phyloP scores from a whole-genome alignment of 2,113 vertebrate species.

The Planiliza haematocheilus region DNA sequence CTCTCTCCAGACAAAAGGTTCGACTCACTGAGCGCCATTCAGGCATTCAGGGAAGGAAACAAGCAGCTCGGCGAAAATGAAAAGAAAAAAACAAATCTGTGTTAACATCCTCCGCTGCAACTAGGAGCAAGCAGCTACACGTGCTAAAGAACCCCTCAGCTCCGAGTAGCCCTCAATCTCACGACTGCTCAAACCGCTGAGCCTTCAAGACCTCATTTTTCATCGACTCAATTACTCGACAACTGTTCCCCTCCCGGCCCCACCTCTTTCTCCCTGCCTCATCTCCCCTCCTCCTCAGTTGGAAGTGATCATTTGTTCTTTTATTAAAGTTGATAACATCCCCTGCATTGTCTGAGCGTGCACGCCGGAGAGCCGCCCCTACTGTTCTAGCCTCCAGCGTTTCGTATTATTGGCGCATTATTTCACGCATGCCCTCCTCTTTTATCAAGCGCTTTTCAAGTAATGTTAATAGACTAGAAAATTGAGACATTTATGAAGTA shows the following conservation, averaged over 20 bases:
- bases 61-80: conserved; percentile 41
- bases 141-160: conserved; percentile 19
- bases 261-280: conserved; percentile 55
- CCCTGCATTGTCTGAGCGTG: conserved; percentile 90
- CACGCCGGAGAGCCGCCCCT: conserved; percentile 89
- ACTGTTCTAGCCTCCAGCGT: conserved; percentile 94
- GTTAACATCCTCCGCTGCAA: conserved; percentile 59
- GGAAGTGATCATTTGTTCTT: conserved; percentile 93
- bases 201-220: conserved; percentile 85
- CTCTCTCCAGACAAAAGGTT: conserved; percentile 64
- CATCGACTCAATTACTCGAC: conserved; percentile 88
- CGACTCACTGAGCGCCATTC: conserved; percentile 37
- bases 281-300: conserved; percentile 63
- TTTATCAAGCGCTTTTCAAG: conserved; percentile 98
- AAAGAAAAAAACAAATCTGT: conserved; percentile 56
- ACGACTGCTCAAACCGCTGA: conserved; percentile 61
- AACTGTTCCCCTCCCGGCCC: conserved; percentile 72
- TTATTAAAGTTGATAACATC: conserved; percentile 93
- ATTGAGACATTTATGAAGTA: conserved; percentile 99
- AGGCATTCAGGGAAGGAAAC: conserved; percentile 50
- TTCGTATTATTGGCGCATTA: conserved; percentile 95
- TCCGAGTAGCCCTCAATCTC: conserved; percentile 61
- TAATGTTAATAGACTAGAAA: conserved; percentile 99
- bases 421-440: conserved; percentile 96
- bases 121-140: conserved; percentile 54